Evolutionary conservation across 2,797 vertebrate species (phyloP), one percentile per base, ranked within the genome.

Genomic region (Sciaenops ocellatus): DNA sequence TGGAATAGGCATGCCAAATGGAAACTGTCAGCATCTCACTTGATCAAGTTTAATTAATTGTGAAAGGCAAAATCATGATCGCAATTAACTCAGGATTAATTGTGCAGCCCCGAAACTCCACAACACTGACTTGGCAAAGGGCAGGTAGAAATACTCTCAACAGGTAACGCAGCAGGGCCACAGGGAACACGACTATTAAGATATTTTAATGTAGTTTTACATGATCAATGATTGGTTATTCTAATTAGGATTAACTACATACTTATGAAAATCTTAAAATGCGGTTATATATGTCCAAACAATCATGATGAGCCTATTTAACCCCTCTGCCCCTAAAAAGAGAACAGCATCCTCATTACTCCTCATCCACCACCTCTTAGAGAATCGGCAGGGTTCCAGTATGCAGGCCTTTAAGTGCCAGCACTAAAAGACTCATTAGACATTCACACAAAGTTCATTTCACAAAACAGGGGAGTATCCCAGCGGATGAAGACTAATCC

Each of bases 11-110:
- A 16, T 15, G 69, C 69, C 79, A 67, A 73, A 78, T 77, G 26
- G 60, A 80, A 78, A 90, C 85, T 74, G 86, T 83, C 85, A 83
- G 61, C 42, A 61, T 84, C 78, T 84, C 69, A 75, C 74, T 74
- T 76, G 46, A 78, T 89, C 68, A 74, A 38, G 62, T 46, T 71
- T 87, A 90, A 87, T 89, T 89, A 64, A 84, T 79, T 82, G 61
- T 76, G 82, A 88, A 83, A 78, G 48, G 38, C 24, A 63, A 81
- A 90, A 83, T 68, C 73, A 59, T 47, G 26, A 76, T 76, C 34
- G 61, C 75, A 66, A 76, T 91, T 88, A 87, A 48, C 9, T 1
- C 54, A 18, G 50, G 65, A 82, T 87, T 88, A 79, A 90, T 79
- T 68, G 30, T 28, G 64, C 69, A 47, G 55, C 38, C 11, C 12